Evolutionary conservation across 2,113 vertebrate species (phyloP), one percentile per base, ranked within the genome.

Genomic region (Fregetta grallaria): DNA sequence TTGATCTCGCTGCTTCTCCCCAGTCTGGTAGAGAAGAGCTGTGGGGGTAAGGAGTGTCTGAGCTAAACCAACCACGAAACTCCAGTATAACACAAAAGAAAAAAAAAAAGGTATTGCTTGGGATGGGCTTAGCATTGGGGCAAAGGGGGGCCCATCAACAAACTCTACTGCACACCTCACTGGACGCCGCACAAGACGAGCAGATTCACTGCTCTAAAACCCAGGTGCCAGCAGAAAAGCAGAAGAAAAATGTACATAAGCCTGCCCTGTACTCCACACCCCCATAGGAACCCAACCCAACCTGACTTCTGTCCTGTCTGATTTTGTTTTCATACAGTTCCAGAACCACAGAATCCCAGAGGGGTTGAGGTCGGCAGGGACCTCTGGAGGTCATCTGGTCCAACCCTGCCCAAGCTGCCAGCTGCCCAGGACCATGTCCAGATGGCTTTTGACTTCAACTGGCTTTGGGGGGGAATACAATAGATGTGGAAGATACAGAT

Each of bases 121-220:
- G 53, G 71, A 40, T 42, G 36, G 21, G n/a, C 17, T 82, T 50
- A 65, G 62, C 86, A 27, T 0, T 23, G 44, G 50, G 20, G 40
- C 21, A 63, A 45, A 72, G 56, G 2, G 30, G 20, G 9, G 6
- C 6, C 40, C 32, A 18, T 4, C 26, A 53, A 26, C 58, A 50
- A 52, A 27, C 36, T 7, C 26, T 1, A 7, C 86, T 3, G 49
- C 67, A 40, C 71, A 19, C 34, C 47, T 55, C 76, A 7, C 40
- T 36, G 72, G 45, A 3, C 58, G 68, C 44, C 1, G 0, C 0
- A 7, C 3, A 11, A 67, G 47, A 36, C 0, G 16, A 34, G 42
- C 36, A 1, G 21, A 50, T 27, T 50, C 56, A 10, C 65, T 45
- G 84, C 62, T 34, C 44, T 30, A 38, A 52, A 79, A 27, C 13